These are phyloP conservation scores for Chouioia cunea DNA, from an alignment of 2,888 invertebrate genomes.

Conservation along the genomic window DNA sequence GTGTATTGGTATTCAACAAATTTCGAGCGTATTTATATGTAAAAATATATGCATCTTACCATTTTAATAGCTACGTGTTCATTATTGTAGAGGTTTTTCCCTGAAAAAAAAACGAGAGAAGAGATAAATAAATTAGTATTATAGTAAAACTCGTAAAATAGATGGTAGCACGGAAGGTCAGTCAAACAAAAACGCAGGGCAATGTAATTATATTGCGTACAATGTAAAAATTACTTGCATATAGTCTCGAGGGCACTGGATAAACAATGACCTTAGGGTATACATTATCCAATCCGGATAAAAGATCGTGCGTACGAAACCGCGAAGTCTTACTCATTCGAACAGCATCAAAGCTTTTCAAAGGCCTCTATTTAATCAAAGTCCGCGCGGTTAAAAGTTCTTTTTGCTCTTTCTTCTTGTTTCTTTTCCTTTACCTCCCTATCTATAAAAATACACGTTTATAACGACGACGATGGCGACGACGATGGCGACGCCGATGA, in stretches of 20 bases:
- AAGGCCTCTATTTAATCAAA: conserved; percentile 31
- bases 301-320: not conserved
- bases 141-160: not conserved
- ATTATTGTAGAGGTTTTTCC: conserved; percentile 99
- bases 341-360: conserved; percentile 24
- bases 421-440: too few relatives aligned
- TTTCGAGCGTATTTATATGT: too few relatives aligned
- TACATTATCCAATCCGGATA: conserved; percentile 27
- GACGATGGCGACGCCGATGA: too few relatives aligned
- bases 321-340: conserved; percentile 37
- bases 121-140: not conserved
- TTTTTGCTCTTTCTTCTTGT: too few relatives aligned
- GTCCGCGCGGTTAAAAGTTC: not conserved
- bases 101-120: conserved; percentile 71
- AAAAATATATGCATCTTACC: conserved; percentile 69
- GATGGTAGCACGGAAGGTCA: not conserved
- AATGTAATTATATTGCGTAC: not conserved
- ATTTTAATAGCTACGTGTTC: conserved; percentile 99
- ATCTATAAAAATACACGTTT: too few relatives aligned
- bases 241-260: conserved; percentile 10
- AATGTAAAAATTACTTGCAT: not conserved
- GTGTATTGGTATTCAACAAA: too few relatives aligned
- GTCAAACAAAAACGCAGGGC: not conserved
- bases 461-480: too few relatives aligned
- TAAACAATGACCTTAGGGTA: conserved; percentile 15